phyloP scores from a whole-genome alignment of 2,113 vertebrate species.

The Thryonomys swinderianus region DNA sequence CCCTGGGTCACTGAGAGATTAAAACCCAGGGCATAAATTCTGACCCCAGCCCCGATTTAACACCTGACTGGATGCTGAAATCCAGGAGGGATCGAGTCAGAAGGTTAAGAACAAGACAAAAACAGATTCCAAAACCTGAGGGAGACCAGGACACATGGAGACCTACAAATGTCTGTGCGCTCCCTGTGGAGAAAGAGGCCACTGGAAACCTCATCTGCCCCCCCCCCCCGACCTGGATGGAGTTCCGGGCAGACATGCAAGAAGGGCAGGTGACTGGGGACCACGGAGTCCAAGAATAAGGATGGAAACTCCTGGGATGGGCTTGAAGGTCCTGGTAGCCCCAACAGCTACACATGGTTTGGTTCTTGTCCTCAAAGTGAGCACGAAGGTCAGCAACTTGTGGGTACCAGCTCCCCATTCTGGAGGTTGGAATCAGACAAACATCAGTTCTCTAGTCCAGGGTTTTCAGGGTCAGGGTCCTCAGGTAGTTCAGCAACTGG shows the following conservation, averaged over 20 bases:
- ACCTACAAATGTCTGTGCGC: not conserved
- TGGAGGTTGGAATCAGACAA: not conserved
- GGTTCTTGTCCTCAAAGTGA: not conserved
- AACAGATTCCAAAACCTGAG: not conserved
- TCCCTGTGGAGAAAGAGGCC: not conserved
- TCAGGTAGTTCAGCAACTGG: not conserved
- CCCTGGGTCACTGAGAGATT: not conserved
- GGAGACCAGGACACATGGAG: not conserved
- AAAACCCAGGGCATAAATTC: not conserved
- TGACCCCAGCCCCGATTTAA: not conserved
- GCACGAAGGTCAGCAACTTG: not conserved
- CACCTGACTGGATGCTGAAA: conserved; percentile 15
- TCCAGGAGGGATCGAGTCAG: not conserved
- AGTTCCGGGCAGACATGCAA: not conserved
- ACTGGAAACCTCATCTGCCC: not conserved
- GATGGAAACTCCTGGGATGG: not conserved
- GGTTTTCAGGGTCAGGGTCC: not conserved
- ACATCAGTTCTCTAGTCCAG: not conserved
- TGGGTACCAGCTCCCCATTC: not conserved
- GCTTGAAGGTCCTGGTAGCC: not conserved
- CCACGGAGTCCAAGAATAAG: not conserved
- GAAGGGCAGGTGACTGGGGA: not conserved
- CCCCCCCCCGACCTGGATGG: not conserved
- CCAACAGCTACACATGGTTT: not conserved
- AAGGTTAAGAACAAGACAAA: not conserved